phyloP scores from a whole-genome alignment of 2,888 invertebrate species.

The Drepana falcataria region DNA sequence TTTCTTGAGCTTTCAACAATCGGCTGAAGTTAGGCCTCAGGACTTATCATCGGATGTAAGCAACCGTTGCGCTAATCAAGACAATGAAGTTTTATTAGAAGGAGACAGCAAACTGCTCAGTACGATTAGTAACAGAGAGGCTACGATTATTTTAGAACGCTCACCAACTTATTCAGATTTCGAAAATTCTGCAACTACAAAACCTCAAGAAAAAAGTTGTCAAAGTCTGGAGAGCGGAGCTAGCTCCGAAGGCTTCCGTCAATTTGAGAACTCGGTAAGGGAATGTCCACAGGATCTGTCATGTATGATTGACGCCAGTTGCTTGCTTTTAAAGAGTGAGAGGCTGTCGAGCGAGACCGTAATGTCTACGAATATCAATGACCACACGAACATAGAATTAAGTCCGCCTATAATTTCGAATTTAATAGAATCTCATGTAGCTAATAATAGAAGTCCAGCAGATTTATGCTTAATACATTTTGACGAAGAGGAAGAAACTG shows the following conservation, averaged over 20 bases:
- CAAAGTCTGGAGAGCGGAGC: constrained; percentile 44
- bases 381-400: constrained; percentile 16
- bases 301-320: constrained; percentile 51
- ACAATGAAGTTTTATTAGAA: constrained; percentile 39
- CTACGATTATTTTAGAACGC: constrained; percentile 27
- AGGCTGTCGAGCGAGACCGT: constrained; percentile 33
- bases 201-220: constrained; percentile 56
- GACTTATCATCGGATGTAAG: constrained; percentile 37
- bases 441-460: constrained; percentile 37
- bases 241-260: constrained; percentile 53
- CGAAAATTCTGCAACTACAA: constrained; percentile 45
- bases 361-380: constrained; percentile 12
- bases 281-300: constrained; percentile 57
- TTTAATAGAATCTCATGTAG: constrained; percentile 62
- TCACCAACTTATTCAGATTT: constrained; percentile 56
- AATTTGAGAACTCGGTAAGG: constrained; percentile 51
- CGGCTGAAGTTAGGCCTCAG: constrained; percentile 55
- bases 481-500: constrained; percentile 59
- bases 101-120: constrained; percentile 41
- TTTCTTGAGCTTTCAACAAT: constrained; percentile 49
- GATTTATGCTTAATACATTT: constrained; percentile 49
- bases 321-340: constrained; percentile 48
- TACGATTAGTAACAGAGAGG: constrained; percentile 37
- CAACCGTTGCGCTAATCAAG: constrained; percentile 25
- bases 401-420: constrained; percentile 52